Conservation (phyloP, 2,113 vertebrate genomes). For the Vicugna pacos region DNA sequence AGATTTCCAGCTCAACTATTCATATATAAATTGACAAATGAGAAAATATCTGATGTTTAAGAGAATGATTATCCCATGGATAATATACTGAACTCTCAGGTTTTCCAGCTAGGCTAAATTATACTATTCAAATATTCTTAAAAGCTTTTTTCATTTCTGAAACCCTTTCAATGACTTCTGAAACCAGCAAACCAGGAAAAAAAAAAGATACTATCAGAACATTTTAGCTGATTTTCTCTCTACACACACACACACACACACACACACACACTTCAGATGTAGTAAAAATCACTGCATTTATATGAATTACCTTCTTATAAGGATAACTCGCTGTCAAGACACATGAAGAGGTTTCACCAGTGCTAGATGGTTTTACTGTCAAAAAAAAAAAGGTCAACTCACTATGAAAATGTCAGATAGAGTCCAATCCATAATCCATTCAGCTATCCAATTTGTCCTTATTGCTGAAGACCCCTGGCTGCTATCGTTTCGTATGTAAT, state of each 20-base stretch:
- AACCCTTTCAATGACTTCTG: slow-evolving; percentile 48
- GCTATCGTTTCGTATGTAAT: neutral
- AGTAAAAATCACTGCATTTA: slow-evolving; percentile 13
- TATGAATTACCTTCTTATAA: neutral
- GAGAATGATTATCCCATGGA: neutral
- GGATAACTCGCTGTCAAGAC: neutral
- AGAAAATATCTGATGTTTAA: slow-evolving; percentile 47
- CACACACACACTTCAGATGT: neutral
- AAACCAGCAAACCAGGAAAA: neutral
- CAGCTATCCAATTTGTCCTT: neutral
- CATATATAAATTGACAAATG: neutral
- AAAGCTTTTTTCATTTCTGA: slow-evolving; percentile 7
- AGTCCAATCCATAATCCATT: neutral
- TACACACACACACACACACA: neutral
- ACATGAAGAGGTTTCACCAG: neutral
- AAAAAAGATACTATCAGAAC: neutral
- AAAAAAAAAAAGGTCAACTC: neutral
- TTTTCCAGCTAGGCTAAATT: slow-evolving; percentile 48
- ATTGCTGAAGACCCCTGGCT: neutral
- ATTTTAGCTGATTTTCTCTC: neutral
- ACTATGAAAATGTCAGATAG: neutral
- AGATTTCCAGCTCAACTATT: slow-evolving; percentile 9
- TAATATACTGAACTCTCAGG: neutral
- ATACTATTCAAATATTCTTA: slow-evolving; percentile 26
- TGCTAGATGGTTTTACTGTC: neutral